phyloP scores from a whole-genome alignment of 2,888 invertebrate genomes.

The Drosophila aldrichi region DNA sequence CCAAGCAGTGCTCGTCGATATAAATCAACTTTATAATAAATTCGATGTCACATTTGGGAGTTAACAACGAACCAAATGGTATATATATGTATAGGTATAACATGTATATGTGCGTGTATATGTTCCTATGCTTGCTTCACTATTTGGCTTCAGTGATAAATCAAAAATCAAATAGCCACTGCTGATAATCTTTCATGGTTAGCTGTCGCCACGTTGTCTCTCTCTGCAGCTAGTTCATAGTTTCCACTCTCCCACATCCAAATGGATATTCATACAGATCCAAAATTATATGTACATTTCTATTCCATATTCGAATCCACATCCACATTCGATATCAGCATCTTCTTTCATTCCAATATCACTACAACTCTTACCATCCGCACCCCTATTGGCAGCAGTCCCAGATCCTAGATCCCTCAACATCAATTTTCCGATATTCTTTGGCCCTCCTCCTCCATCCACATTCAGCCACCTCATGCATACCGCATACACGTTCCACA shows the following conservation, averaged over 20 bases:
- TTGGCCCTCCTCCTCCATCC: no score
- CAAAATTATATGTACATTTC: background rate
- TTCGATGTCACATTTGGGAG: slow-evolving; percentile 67
- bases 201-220: slow-evolving; percentile 72
- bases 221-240: slow-evolving; percentile 24
- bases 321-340: background rate
- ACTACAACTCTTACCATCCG: background rate
- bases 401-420: background rate
- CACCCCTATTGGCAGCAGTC: no score
- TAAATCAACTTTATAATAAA: slow-evolving; percentile 78
- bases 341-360: background rate
- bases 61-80: slow-evolving; percentile 45
- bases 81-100: background rate
- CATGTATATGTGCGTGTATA: slow-evolving; percentile 6
- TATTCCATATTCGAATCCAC: background rate
- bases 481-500: background rate
- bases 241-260: background rate
- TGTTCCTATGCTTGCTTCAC: slow-evolving; percentile 1
- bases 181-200: slow-evolving; percentile 55
- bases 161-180: slow-evolving; percentile 56
- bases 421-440: background rate
- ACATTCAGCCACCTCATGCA: no score
- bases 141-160: slow-evolving; percentile 50
- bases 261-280: background rate
- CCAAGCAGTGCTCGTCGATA: slow-evolving; percentile 62